phyloP scores from a whole-genome alignment of 2,113 vertebrate species.

The Egretta garzetta region DNA sequence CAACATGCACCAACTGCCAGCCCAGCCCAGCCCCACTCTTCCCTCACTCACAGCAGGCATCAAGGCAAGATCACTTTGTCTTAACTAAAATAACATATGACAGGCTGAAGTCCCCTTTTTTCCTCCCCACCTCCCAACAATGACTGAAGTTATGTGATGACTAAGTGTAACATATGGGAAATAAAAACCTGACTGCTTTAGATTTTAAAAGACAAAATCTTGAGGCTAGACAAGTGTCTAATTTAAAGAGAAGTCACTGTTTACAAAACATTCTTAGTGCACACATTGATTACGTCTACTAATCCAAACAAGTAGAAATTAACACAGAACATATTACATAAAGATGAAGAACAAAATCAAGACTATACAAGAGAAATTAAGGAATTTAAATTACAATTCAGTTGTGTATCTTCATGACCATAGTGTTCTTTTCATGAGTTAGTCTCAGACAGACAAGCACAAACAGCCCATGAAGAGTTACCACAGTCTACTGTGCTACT shows the following conservation, averaged over 20 bases:
- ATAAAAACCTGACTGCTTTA: background rate
- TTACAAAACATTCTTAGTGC: conserved; percentile 2
- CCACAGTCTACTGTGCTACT: background rate
- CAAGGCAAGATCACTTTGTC: background rate
- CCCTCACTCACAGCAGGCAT: background rate
- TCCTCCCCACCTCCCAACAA: background rate
- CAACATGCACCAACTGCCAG: background rate
- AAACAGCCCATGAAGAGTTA: background rate
- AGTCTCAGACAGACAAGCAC: background rate
- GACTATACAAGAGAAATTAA: conserved; percentile 28
- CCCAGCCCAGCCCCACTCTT: background rate
- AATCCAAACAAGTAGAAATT: conserved; percentile 42
- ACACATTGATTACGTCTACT: conserved; percentile 27
- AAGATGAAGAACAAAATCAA: conserved; percentile 62
- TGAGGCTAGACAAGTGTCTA: conserved; percentile 6
- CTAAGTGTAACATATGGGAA: background rate
- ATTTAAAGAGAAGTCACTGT: conserved; percentile 36
- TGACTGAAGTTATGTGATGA: background rate
- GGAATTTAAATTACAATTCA: conserved; percentile 25
- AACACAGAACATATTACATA: background rate
- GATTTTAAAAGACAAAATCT: conserved; percentile 20
- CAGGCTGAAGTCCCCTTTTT: background rate
- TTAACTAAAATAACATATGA: too few relatives aligned
- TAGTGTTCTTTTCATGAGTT: background rate
- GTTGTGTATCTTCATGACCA: background rate